Evolutionary conservation across 2,113 vertebrate species (phyloP), one percentile per base, ranked within the genome.

Genomic region (Collichthys lucidus): DNA sequence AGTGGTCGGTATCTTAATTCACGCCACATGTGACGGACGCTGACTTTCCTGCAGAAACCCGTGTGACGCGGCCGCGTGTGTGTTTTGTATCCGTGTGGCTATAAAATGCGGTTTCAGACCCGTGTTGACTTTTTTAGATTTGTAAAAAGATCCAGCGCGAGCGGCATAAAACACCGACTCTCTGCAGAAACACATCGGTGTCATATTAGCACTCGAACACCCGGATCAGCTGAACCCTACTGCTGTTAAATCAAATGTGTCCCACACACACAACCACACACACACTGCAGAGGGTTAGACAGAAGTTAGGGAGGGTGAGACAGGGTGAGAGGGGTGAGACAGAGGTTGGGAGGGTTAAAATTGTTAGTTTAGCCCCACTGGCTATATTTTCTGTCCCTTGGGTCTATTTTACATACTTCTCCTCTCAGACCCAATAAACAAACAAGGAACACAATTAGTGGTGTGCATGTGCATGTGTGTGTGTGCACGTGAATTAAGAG

Each of bases 361-460:
- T 56, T 44, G 74, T 81, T 85, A 49, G 72, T 80, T 86, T 76
- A 74, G 77, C 77, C 70, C 70, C 67, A 70, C 26, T 50, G 83
- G 81, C 79, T 82, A 26, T 22, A 71, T 87, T 67, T 73, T 68
- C 59, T 19, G 16, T 87, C 89, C 79, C 84, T 15, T 40, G 82
- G 87, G 88, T 29, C 74, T 65, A 65, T 92, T 92, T 90, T 85
- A 90, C 86, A 92, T 86, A 83, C 66, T 86, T 88, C 77, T 79
- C 35, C 88, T 76, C 70, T 85, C 61, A 83, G 79, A 86, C 84
- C 63, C 35, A 68, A 81, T 83, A 90, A 90, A 89, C 79, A 92
- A 88, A 90, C 84, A 86, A 19, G 47, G 12, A 77, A 50, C 56
- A 76, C 68, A 89, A 90, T 92, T 86, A 87, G 74, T 31, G 46